Conservation (phyloP, 2,797 vertebrate genomes). For the Gobio occitaniae region DNA sequence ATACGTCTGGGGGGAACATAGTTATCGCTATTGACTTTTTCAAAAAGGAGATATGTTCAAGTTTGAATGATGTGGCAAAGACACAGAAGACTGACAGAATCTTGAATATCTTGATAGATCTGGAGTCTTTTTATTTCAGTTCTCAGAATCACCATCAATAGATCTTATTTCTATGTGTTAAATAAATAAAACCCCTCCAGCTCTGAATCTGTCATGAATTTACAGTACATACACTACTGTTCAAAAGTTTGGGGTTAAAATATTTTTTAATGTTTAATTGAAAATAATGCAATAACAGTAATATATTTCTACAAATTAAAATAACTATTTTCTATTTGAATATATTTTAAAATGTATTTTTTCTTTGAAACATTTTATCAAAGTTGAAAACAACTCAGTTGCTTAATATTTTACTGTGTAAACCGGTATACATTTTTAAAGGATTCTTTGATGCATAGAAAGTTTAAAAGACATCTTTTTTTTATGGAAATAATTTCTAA, state of each 20-base stretch:
- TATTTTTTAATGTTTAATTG: background rate
- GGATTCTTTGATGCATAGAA: background rate
- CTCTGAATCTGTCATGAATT: background rate
- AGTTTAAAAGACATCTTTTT: background rate
- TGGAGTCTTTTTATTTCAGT: constrained; percentile 12
- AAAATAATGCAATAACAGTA: background rate
- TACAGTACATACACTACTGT: background rate
- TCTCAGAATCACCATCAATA: background rate
- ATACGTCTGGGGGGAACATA: constrained; percentile 43
- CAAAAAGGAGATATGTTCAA: constrained; percentile 20
- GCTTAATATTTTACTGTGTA: background rate
- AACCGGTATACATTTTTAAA: background rate
- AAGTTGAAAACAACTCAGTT: background rate
- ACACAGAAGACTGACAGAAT: background rate
- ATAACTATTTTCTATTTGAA: background rate
- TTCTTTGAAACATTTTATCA: background rate
- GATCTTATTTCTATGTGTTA: background rate
- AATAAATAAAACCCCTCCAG: background rate
- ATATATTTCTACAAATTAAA: background rate
- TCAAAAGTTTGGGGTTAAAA: background rate
- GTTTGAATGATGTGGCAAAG: constrained; percentile 30
- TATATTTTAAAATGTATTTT: background rate
- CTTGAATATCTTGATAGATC: constrained; percentile 10
- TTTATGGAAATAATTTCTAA: background rate
- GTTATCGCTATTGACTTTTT: constrained; percentile 51